Conservation (phyloP, 2,888 invertebrate species). For the Phalera bucephala region DNA sequence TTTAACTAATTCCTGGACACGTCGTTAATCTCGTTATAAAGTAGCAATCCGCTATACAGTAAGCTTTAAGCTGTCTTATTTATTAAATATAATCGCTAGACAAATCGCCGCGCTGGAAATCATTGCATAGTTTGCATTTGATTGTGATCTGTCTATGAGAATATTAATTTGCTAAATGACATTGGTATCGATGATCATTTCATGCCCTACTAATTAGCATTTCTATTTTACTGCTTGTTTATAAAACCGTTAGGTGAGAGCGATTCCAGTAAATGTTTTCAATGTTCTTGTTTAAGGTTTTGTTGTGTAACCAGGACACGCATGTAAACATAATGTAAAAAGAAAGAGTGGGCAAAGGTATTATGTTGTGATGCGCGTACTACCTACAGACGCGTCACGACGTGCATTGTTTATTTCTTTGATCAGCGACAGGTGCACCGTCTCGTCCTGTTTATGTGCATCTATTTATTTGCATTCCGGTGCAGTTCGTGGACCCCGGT, state of each 20-base stretch:
- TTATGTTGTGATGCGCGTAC: conserved; percentile 28
- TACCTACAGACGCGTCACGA: conserved; percentile 47
- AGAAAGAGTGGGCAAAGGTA: neutral
- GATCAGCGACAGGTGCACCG: conserved; percentile 72
- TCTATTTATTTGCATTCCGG: conserved; percentile 80
- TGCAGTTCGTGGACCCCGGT: conserved; percentile 71
- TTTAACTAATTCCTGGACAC: conserved; percentile 13
- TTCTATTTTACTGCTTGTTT: neutral
- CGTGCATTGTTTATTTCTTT: conserved; percentile 72
- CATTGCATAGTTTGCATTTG: too few species aligned
- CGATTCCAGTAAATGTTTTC: neutral
- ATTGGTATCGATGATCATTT: too few species aligned
- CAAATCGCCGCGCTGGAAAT: too few species aligned
- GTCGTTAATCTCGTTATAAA: conserved; percentile 1
- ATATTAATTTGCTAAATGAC: too few species aligned
- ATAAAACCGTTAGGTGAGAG: too few species aligned
- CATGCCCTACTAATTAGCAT: too few species aligned
- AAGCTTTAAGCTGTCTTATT: neutral
- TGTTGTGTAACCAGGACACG: too few species aligned
- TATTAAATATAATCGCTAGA: neutral
- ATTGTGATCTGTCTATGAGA: too few species aligned
- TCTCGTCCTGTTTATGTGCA: conserved; percentile 72
- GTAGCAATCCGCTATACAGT: neutral
- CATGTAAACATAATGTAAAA: neutral
- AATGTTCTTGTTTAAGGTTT: too few species aligned